Base-by-base conservation (phyloP, 2,797 vertebrate genomes). In the Psittacula derbiana region DNA sequence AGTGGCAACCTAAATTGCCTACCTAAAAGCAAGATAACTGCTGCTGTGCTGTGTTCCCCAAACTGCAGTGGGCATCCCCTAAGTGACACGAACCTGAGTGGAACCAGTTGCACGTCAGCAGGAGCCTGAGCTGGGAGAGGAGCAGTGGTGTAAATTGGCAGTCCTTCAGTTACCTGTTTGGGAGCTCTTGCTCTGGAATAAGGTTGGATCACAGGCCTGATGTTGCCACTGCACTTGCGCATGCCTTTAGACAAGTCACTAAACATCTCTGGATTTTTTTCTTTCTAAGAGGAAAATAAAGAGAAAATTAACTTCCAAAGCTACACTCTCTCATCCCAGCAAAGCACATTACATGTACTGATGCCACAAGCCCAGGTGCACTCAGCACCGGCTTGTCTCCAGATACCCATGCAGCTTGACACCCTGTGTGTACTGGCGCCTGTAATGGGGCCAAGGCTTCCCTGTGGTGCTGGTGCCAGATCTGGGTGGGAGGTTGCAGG, bases 121-220 rank as follows among this genome's bases (percentile, higher is more conserved):
- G 16, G 36, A 31, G 13, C 49, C 23, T 1, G 40, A 28, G 44
- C 28, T 17, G 52, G 21, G 46, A n/a, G 6, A 47, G 55, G 55
- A 30, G 6, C 11, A 14, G 36, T 1, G 7, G 10, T 7, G 6
- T 14, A 4, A 10, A 11, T 0, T 1, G 11, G 21, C 28, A 28
- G 38, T 11, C 43, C 24, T 12, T 16, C 6, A 23, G 16, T 6
- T 5, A 57, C 21, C n/a, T 4, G 36, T 25, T 0, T 17, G 24
- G 44, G 70, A 13, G 38, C 17, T 75, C 38, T 53, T 17, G 53
- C 47, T 53, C 20, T 7, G 50, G 50, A 16, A 44, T 31, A 28
- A 16, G 20, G 41, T 1, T 25, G 46, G 44, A 46, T 49, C 36
- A 49, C 50, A 30, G 36, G 24, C 24, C 46, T 11, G 19, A 40